A percentile compares a stretch with the other conserved stretches of the same genome.
phyloP scores from a whole-genome alignment of 2,113 vertebrate species.

The Ammodytes dubius region DNA sequence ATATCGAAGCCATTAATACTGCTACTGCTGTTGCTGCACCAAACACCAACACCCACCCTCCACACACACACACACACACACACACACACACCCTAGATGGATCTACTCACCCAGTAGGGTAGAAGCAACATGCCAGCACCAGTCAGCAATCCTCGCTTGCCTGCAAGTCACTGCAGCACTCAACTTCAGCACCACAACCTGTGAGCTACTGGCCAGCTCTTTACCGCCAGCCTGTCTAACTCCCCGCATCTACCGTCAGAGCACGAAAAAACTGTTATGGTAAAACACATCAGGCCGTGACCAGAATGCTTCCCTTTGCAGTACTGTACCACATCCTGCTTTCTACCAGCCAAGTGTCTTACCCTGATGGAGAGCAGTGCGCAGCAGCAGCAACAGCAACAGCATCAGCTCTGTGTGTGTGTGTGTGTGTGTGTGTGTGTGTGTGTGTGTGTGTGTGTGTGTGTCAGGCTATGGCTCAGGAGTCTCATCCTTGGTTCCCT shows the following conservation, averaged over 20 bases:
- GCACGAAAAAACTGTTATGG: slow-evolving; percentile 40
- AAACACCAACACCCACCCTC: slow-evolving; percentile 59
- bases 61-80: slow-evolving; percentile 40
- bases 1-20: slow-evolving; percentile 83
- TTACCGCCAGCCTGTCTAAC: slow-evolving; percentile 38
- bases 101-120: slow-evolving; percentile 80
- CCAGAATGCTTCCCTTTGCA: slow-evolving; percentile 54
- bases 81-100: slow-evolving; percentile 60
- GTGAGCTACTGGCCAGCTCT: slow-evolving; percentile 61
- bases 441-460: slow-evolving; percentile 17
- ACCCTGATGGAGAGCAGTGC: slow-evolving; percentile 77
- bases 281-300: slow-evolving; percentile 43
- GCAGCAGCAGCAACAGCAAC: slow-evolving; percentile 71
- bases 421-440: slow-evolving; percentile 48
- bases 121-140: slow-evolving; percentile 75
- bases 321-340: slow-evolving; percentile 62
- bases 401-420: slow-evolving; percentile 69
- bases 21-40: slow-evolving; percentile 70
- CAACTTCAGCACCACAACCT: slow-evolving; percentile 77
- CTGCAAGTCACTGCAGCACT: slow-evolving; percentile 71
- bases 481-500: slow-evolving; percentile 76
- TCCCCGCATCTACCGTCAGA: slow-evolving; percentile 36
- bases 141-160: slow-evolving; percentile 56
- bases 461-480: slow-evolving; percentile 57
- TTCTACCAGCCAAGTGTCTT: slow-evolving; percentile 55